Percentiles rank a stretch among this genome's conserved stretches.
These are phyloP conservation scores for Zelleria hepariella DNA, from an alignment of 2,888 invertebrate species.

Conservation along the genomic window DNA sequence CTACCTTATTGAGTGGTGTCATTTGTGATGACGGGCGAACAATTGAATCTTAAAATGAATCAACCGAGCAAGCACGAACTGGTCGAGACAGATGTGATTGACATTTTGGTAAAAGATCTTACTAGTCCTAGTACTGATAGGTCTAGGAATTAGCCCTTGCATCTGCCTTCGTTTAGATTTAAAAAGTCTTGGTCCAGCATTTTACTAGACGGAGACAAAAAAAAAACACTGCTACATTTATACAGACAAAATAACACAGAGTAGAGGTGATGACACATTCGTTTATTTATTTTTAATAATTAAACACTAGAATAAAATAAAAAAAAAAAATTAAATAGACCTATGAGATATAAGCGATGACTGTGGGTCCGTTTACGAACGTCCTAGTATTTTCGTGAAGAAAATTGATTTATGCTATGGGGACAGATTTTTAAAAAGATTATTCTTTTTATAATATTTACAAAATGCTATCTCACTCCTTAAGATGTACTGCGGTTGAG, in stretches of 20 bases:
- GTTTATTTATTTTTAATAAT: constrained; percentile 35
- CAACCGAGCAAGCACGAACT: too few species aligned
- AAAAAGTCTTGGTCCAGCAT: too few species aligned
- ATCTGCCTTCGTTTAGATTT: too few species aligned
- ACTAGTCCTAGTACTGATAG: too few species aligned
- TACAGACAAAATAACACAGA: constrained; percentile 36
- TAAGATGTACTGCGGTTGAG: constrained; percentile 25
- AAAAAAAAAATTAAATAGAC: constrained; percentile 59
- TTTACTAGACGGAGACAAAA: too few species aligned
- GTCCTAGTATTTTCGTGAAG: constrained; percentile 24
- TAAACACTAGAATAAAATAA: constrained; percentile 55
- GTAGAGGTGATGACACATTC: constrained; percentile 48
- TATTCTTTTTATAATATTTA: constrained; percentile 36
- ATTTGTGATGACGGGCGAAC: too few species aligned
- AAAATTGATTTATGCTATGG: constrained; percentile 64
- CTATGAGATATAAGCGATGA: constrained; percentile 70
- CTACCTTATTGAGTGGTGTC: not conserved
- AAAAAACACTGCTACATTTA: not conserved
- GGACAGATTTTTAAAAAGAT: constrained; percentile 42
- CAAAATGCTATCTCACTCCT: constrained; percentile 60
- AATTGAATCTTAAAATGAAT: too few species aligned
- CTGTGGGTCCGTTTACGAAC: constrained; percentile 42
- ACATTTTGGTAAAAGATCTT: too few species aligned
- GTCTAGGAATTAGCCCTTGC: too few species aligned
- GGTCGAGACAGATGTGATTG: too few species aligned